Evolutionary conservation across 2,113 vertebrate genomes (phyloP), one percentile per base, ranked within the genome.

Genomic region (Eretmochelys imbricata): DNA sequence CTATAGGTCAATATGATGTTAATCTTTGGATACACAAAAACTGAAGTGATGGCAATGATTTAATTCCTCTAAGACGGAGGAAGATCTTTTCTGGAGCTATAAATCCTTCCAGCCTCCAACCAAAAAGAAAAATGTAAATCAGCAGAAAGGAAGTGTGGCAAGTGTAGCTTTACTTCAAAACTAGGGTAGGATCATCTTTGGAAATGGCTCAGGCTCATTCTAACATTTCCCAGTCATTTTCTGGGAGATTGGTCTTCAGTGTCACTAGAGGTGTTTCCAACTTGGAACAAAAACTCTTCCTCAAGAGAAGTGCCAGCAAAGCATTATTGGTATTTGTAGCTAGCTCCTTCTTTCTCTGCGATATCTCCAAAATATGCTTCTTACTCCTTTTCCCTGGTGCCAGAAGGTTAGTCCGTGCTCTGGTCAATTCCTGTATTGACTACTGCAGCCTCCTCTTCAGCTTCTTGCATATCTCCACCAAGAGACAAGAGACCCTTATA

Each of bases 1-100:
- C 97, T 94, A 93, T 29, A 57, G 2, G 82, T 95, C 94, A 96
- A 83, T 91, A 91, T 82, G 89, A 78, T 93, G 91, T 93, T 96
- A 94, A 96, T 96, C 95, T 97, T 85, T 96, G 96, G 90, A 93
- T 91, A 93, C 96, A 97, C 93, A 97, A 96, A 96, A 93, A 27
- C 59, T 94, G 93, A 97, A 96, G 29, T 55, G 46, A 35, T 69
- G 94, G 92, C 93, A 96, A 75, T 72, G 59, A 82, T 91, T 96
- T 91, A 88, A 93, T 93, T 93, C 97, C 49, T 95, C 89, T 94
- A 97, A 31, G 86, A 97, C 94, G 94, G 95, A 54, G 88, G 93
- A 95, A 94, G 95, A 96, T 90, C 87, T 93, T 96, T 95, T 95
- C 94, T 96, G 91, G 93, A 93, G 91, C 84, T 96, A 93, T 96